These are phyloP conservation scores for Tenthredo scrophulariae DNA, from an alignment of 2,888 invertebrate genomes.

Conservation along the genomic window DNA sequence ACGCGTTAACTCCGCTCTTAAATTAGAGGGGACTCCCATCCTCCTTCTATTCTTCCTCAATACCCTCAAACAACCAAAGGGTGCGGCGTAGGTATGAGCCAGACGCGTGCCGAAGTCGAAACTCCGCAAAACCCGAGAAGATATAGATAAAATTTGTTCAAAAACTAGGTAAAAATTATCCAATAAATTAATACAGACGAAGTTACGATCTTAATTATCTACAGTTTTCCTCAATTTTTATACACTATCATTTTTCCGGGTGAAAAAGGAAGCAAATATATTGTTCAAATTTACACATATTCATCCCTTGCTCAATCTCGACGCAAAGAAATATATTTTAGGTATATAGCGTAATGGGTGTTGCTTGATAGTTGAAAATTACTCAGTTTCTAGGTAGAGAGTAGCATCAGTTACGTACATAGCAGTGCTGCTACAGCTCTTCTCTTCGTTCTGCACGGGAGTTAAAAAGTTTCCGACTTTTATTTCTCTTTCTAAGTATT, in stretches of 20 bases:
- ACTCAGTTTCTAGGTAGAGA: background rate
- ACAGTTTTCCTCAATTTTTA: no score
- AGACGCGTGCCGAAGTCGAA: constrained; percentile 61
- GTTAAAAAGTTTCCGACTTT: constrained; percentile 6
- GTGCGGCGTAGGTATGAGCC: constrained; percentile 67
- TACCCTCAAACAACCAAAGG: constrained; percentile 58
- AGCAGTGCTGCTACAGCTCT: background rate
- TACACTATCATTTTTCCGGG: no score
- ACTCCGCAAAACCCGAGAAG: constrained; percentile 56
- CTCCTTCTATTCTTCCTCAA: background rate
- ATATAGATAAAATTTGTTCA: background rate
- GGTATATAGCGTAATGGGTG: background rate
- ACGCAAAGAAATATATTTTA: background rate
- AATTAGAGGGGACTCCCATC: background rate
- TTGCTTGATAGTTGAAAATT: constrained; percentile 30
- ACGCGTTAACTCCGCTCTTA: background rate
- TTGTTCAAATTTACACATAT: no score
- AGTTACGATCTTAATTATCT: no score
- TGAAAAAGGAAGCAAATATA: no score
- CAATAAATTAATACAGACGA: no score
- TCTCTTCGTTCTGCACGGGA: background rate
- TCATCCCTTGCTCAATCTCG: background rate
- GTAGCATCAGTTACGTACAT: background rate
- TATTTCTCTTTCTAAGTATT: constrained; percentile 33
- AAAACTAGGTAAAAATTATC: background rate